Evolutionary conservation across 2,113 vertebrate genomes (phyloP).

Genomic region (Planiliza haematocheilus): DNA sequence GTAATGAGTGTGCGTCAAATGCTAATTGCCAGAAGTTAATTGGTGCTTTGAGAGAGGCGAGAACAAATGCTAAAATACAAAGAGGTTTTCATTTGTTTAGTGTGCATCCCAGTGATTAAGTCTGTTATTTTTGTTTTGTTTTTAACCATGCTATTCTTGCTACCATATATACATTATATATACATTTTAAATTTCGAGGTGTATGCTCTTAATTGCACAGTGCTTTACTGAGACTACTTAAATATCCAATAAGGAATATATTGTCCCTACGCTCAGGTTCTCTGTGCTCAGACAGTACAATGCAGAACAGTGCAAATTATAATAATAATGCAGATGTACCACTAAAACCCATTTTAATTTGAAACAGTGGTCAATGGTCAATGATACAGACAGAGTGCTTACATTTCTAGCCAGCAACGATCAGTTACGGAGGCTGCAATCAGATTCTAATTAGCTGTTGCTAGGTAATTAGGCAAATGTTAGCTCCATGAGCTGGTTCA

Average conservation of each 20-base stretch:
- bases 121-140: background rate
- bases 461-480: background rate
- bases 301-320: too few species aligned
- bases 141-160: background rate
- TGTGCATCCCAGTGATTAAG: slow-evolving; percentile 5
- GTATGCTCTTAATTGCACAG: too few species aligned
- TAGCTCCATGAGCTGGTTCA: background rate
- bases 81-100: slow-evolving; percentile 2
- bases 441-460: background rate
- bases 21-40: slow-evolving; percentile 55
- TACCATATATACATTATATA: background rate
- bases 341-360: background rate
- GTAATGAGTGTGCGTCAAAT: slow-evolving; percentile 52
- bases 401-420: background rate
- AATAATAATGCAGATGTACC: too few species aligned
- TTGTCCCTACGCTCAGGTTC: too few species aligned
- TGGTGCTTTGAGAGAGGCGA: slow-evolving; percentile 25
- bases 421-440: background rate
- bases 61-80: slow-evolving; percentile 17
- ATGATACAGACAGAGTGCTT: too few species aligned
- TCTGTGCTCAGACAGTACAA: too few species aligned
- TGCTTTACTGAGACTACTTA: too few species aligned
- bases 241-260: too few species aligned
- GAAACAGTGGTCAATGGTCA: background rate
- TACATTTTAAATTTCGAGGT: background rate